phyloP scores from a whole-genome alignment of 92 coral and sea anemone genomes.

The Epizoanthus illoricatus region DNA sequence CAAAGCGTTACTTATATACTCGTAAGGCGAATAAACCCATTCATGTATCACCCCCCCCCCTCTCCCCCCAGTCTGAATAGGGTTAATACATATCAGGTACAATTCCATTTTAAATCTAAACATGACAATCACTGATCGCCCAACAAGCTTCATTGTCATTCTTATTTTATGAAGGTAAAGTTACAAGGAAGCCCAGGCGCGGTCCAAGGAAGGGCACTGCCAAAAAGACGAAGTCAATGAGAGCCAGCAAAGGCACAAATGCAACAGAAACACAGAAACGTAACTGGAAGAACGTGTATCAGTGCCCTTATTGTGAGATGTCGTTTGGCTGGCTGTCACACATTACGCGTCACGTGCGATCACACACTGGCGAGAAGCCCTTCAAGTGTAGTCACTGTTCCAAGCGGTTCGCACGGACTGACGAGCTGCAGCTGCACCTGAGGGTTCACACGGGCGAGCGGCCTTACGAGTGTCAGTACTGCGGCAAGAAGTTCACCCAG shows the following conservation, averaged over 20 bases:
- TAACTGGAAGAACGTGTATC: slow-evolving; percentile 38
- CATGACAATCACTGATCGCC: too few relatives aligned
- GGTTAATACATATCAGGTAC: too few relatives aligned
- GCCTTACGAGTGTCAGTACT: slow-evolving; percentile 39
- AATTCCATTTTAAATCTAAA: too few relatives aligned
- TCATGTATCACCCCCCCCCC: too few relatives aligned
- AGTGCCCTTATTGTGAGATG: slow-evolving; percentile 41
- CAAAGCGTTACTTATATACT: too few relatives aligned
- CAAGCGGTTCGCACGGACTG: slow-evolving; percentile 37
- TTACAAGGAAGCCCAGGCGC: slow-evolving; percentile 10
- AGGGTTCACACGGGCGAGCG: slow-evolving; percentile 39
- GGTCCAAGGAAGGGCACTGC: slow-evolving; percentile 10
- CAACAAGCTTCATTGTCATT: too few relatives aligned
- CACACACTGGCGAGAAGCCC: slow-evolving; percentile 42
- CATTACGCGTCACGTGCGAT: slow-evolving; percentile 43
- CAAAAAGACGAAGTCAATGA: slow-evolving; percentile 15
- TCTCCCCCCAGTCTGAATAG: too few relatives aligned
- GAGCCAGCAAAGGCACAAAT: slow-evolving; percentile 18
- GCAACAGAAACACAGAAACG: slow-evolving; percentile 35
- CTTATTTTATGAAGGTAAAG: not conserved
- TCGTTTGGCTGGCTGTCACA: slow-evolving; percentile 43
- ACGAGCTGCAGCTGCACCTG: slow-evolving; percentile 35
- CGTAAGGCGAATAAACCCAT: too few relatives aligned
- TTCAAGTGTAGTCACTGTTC: slow-evolving; percentile 38
- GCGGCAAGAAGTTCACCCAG: slow-evolving; percentile 42